Conservation (phyloP, 2,888 invertebrate species). For the Lasioglossum marginatum region DNA sequence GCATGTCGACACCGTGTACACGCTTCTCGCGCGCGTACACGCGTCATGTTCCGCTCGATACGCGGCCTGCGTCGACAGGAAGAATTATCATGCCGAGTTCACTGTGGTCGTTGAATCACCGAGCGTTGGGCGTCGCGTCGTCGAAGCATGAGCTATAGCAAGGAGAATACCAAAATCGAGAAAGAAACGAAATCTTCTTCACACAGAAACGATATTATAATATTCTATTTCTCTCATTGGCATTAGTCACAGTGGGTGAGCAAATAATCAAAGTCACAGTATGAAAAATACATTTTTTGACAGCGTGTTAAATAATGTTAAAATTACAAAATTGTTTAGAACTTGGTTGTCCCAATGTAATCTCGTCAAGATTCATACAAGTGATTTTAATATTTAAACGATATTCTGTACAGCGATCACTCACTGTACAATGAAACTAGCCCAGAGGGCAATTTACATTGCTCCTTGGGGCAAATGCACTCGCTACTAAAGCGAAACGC, state of each 20-base stretch:
- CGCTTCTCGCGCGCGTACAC: conserved; percentile 29
- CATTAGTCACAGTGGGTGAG: neutral
- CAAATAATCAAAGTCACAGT: neutral
- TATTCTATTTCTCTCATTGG: neutral
- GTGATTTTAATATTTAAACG: neutral
- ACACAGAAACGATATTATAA: neutral
- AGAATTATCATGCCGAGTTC: conserved; percentile 45
- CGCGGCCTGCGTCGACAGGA: conserved; percentile 25
- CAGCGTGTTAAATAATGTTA: too few relatives aligned
- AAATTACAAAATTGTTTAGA: neutral
- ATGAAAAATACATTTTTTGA: neutral
- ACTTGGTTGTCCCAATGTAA: neutral
- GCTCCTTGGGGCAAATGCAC: neutral
- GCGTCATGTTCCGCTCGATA: conserved; percentile 19
- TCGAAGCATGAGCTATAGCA: conserved; percentile 2
- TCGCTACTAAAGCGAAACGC: neutral
- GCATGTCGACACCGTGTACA: conserved; percentile 40
- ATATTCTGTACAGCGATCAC: neutral
- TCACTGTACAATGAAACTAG: neutral
- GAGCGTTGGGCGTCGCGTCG: conserved; percentile 41
- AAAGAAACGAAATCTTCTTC: too few relatives aligned
- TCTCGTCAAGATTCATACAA: too few relatives aligned
- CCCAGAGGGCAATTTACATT: neutral
- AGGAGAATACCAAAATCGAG: neutral
- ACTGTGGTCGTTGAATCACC: conserved; percentile 40